phyloP scores from a whole-genome alignment of 2,888 invertebrate genomes.

The Prenolepis imparis region DNA sequence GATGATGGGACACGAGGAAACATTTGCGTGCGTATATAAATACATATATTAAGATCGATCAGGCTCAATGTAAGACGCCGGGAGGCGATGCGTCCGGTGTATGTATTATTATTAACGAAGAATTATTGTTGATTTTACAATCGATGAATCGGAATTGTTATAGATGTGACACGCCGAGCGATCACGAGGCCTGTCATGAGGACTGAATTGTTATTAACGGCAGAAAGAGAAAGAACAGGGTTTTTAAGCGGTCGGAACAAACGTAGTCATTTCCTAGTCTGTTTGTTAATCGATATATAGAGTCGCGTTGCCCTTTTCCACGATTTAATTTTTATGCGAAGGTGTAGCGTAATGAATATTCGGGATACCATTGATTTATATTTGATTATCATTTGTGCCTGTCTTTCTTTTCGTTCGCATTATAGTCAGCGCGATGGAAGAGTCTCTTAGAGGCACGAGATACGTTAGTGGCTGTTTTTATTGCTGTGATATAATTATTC shows the following conservation, averaged over 20 bases:
- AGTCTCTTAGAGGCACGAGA: conserved; percentile 57
- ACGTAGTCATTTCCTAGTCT: conserved; percentile 52
- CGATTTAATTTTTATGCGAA: conserved; percentile 24
- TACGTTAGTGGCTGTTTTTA: conserved; percentile 75
- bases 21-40: conserved; percentile 22
- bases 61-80: conserved; percentile 8
- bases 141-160: conserved; percentile 49
- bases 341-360: not conserved
- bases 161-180: not conserved
- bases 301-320: conserved; percentile 16
- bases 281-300: conserved; percentile 45
- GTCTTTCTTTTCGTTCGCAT: conserved; percentile 48
- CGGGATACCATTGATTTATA: conserved; percentile 8
- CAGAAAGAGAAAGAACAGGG: conserved; percentile 69
- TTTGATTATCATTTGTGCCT: conserved; percentile 54
- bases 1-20: conserved; percentile 38
- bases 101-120: conserved; percentile 33
- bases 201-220: conserved; percentile 60
- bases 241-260: conserved; percentile 69
- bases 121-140: conserved; percentile 43
- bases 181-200: conserved; percentile 24
- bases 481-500: conserved; percentile 74
- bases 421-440: conserved; percentile 31
- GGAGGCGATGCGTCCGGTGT: conserved; percentile 3
- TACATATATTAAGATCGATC: conserved; percentile 38